Evolutionary conservation across 2,888 invertebrate species (phyloP).

Genomic region (Phlogophora meticulosa): DNA sequence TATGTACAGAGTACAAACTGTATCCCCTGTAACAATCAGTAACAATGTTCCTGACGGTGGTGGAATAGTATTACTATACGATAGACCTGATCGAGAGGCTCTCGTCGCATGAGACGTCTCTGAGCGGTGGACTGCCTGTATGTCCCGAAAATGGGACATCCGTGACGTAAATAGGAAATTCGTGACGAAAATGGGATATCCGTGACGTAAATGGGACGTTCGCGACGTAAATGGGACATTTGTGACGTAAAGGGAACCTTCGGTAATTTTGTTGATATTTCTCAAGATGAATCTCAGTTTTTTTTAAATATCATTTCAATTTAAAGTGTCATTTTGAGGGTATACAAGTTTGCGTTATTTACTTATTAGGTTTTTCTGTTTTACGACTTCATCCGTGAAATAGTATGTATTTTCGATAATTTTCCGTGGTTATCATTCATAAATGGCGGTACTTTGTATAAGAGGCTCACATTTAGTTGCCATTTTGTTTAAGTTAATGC

Average conservation of each 20-base stretch:
- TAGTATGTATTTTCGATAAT: no score
- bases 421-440: no score
- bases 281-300: not conserved
- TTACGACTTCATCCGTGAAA: no score
- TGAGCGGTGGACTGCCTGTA: slow-evolving; percentile 51
- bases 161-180: not conserved
- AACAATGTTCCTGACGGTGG: slow-evolving; percentile 78
- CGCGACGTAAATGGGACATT: not conserved
- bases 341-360: no score
- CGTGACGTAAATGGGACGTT: not conserved
- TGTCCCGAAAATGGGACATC: slow-evolving; percentile 26
- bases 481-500: no score
- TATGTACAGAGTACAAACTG: slow-evolving; percentile 78
- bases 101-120: slow-evolving; percentile 64
- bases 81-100: slow-evolving; percentile 70
- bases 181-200: not conserved
- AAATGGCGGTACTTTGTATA: not conserved
- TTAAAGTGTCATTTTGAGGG: not conserved
- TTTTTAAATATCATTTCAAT: not conserved
- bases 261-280: not conserved
- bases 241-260: not conserved
- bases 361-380: no score
- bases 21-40: slow-evolving; percentile 82
- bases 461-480: not conserved
- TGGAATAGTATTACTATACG: slow-evolving; percentile 68